Conservation (phyloP, 2,797 vertebrate genomes). For the Cheirogaleus major region DNA sequence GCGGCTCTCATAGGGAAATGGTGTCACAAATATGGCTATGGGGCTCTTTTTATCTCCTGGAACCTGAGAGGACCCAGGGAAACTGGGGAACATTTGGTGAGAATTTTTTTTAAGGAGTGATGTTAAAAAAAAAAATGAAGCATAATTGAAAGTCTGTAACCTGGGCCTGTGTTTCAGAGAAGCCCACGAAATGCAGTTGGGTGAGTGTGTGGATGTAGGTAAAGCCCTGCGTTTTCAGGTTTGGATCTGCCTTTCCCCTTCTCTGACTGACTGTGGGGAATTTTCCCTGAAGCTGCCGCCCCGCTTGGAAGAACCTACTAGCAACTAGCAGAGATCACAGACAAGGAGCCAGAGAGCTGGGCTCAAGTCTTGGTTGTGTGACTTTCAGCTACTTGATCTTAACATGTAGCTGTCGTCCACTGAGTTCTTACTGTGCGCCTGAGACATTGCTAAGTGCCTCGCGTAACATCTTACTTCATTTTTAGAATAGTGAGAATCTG, state of each 20-base stretch:
- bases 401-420: too few species aligned
- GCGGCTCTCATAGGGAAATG: neutral
- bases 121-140: neutral
- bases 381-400: neutral
- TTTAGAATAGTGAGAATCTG: neutral
- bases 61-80: neutral
- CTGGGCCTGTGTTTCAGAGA: neutral
- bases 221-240: too few species aligned
- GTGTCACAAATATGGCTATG: neutral
- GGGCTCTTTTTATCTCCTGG: conserved; percentile 3
- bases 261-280: neutral
- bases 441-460: neutral
- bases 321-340: neutral
- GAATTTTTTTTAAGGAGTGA: neutral
- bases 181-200: neutral
- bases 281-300: neutral
- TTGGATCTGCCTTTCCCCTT: neutral
- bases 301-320: neutral
- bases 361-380: neutral
- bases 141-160: neutral
- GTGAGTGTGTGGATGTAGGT: neutral
- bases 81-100: neutral
- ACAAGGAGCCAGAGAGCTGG: neutral
- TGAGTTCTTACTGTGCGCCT: neutral
- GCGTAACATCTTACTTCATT: neutral